These are phyloP conservation scores for Drosophila nasuta DNA, from an alignment of 1,140 invertebrate species.

Conservation along the genomic window DNA sequence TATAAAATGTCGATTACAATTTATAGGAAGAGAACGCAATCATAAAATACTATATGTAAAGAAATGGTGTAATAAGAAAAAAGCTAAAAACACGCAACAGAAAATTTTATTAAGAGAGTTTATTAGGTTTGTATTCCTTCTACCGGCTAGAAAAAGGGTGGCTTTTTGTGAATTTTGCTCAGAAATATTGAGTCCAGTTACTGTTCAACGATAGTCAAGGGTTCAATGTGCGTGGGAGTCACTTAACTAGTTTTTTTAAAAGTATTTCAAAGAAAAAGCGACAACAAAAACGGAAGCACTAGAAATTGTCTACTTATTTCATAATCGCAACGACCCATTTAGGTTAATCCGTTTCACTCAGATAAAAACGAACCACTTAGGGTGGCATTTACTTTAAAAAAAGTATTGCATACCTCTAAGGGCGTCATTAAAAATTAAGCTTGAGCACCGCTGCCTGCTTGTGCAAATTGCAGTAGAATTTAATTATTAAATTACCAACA, in stretches of 20 bases:
- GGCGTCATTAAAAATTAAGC: constrained; percentile 25
- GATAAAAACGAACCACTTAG: not conserved
- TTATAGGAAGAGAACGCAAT: not conserved
- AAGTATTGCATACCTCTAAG: constrained; percentile 35
- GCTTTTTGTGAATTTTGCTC: not conserved
- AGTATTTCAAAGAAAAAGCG: constrained; percentile 8
- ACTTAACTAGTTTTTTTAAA: constrained; percentile 17
- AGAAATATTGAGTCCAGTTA: not conserved
- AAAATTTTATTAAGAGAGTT: constrained; percentile 19
- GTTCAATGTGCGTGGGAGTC: constrained; percentile 44
- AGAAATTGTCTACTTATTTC: constrained; percentile 65
- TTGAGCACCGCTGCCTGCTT: too few species aligned
- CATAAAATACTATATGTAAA: not conserved
- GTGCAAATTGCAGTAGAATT: constrained; percentile 14
- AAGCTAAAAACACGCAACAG: constrained; percentile 14
- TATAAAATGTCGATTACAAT: constrained; percentile 5
- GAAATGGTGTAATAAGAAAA: not conserved
- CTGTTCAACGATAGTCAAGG: not conserved
- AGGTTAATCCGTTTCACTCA: constrained; percentile 59
- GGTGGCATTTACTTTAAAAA: not conserved
- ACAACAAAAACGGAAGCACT: constrained; percentile 21
- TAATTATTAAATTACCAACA: constrained; percentile 45
- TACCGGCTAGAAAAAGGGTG: constrained; percentile 31
- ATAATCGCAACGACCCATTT: constrained; percentile 66
- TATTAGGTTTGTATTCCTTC: not conserved